These are phyloP conservation scores for Ceratina calcarata DNA, from an alignment of 1,140 invertebrate genomes.

Conservation along the genomic window DNA sequence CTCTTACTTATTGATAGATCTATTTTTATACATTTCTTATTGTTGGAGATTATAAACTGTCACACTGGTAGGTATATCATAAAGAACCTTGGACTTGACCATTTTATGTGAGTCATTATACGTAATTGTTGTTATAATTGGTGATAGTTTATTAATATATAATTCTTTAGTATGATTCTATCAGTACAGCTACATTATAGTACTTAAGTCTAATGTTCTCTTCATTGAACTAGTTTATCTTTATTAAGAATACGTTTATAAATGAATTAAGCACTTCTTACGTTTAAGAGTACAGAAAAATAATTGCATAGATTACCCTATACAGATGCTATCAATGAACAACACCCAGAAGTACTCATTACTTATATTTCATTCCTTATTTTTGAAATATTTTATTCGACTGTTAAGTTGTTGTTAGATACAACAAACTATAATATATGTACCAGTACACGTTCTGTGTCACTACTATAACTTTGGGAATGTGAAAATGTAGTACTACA, in stretches of 20 bases:
- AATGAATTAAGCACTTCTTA: background rate
- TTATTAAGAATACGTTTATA: background rate
- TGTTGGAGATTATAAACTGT: slow-evolving; percentile 11
- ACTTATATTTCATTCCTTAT: slow-evolving; percentile 16
- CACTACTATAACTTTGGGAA: slow-evolving; percentile 47
- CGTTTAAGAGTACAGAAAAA: background rate
- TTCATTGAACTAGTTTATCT: background rate
- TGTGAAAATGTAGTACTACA: background rate
- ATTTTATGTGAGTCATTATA: background rate
- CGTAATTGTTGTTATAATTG: background rate
- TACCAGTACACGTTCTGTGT: slow-evolving; percentile 32
- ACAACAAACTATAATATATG: slow-evolving; percentile 14
- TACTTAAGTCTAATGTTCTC: slow-evolving; percentile 18
- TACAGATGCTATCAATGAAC: background rate
- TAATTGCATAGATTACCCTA: slow-evolving; percentile 42
- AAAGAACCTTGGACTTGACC: background rate
- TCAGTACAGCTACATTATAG: background rate
- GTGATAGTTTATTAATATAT: background rate
- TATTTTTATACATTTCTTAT: slow-evolving; percentile 47
- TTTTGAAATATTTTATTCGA: slow-evolving; percentile 1
- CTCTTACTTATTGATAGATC: slow-evolving; percentile 21
- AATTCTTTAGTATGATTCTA: too few relatives aligned
- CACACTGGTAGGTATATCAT: background rate
- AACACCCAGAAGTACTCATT: slow-evolving; percentile 25
- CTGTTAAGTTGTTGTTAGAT: background rate